Conservation (phyloP, 2,888 invertebrate species). For the Andrena flavipes region DNA sequence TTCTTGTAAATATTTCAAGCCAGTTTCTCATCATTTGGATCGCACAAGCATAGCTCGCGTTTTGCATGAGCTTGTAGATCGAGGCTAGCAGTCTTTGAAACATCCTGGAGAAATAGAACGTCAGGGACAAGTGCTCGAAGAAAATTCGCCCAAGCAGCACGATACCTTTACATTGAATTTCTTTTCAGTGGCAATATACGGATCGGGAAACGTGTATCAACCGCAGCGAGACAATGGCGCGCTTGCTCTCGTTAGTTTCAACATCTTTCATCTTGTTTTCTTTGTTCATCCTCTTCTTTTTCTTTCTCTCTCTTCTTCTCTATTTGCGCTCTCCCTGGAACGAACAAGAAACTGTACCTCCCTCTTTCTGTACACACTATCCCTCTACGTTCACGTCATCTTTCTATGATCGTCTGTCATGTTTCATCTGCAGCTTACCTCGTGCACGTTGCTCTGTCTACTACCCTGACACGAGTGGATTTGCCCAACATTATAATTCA, state of each 20-base stretch:
- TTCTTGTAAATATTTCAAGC: conserved; percentile 18
- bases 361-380: conserved; percentile 12
- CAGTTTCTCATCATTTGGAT: background rate
- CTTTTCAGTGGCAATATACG: conserved; percentile 83
- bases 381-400: conserved; percentile 52
- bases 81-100: conserved; percentile 47
- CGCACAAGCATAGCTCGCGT: conserved; percentile 5
- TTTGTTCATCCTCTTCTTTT: conserved; percentile 52
- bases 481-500: conserved; percentile 16
- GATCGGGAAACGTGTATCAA: conserved; percentile 82
- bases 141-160: conserved; percentile 12
- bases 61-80: background rate
- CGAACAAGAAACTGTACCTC: conserved; percentile 21
- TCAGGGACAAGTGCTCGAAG: background rate
- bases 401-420: conserved; percentile 57
- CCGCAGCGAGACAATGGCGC: conserved; percentile 79
- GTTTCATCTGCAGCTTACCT: conserved; percentile 69
- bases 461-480: conserved; percentile 55
- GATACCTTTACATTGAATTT: conserved; percentile 73
- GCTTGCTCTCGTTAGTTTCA: conserved; percentile 81
- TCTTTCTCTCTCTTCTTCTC: conserved; percentile 30
- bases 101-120: background rate
- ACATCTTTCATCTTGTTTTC: conserved; percentile 66
- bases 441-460: conserved; percentile 70
- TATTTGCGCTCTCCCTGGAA: conserved; percentile 19